phyloP scores from a whole-genome alignment of 2,113 vertebrate genomes.

The Nesoenas mayeri region DNA sequence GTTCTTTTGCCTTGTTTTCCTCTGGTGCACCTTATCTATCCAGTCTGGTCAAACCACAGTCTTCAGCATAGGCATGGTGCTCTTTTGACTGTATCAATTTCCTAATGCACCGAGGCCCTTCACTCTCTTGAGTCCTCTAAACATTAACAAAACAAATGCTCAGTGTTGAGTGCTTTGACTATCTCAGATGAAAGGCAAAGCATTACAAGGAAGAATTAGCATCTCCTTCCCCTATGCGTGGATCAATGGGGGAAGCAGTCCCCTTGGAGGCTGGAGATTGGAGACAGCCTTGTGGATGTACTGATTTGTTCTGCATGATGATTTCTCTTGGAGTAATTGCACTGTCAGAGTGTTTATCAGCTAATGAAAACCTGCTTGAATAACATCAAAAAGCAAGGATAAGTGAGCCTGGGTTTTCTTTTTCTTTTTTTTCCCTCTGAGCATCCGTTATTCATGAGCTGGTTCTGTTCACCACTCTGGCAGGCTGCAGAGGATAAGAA shows the following conservation, averaged over 20 bases:
- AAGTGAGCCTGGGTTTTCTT: not conserved
- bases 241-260: not conserved
- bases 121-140: not conserved
- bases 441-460: not conserved
- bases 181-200: slow-evolving; percentile 18
- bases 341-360: slow-evolving; percentile 36
- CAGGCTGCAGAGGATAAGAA: not conserved
- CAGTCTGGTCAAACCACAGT: not conserved
- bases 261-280: slow-evolving; percentile 23
- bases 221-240: not conserved
- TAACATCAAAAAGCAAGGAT: not conserved
- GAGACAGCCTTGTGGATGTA: slow-evolving; percentile 25
- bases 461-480: not conserved
- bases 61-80: not conserved
- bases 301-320: slow-evolving; percentile 42
- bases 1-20: not conserved
- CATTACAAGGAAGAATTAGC: slow-evolving; percentile 21
- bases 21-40: not conserved
- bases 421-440: not conserved
- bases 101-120: not conserved
- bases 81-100: not conserved
- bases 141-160: slow-evolving; percentile 22
- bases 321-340: slow-evolving; percentile 26
- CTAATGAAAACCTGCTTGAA: slow-evolving; percentile 62
- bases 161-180: slow-evolving; percentile 33